Conservation (phyloP, 2,113 vertebrate species). For the Circaetus cinerascens region DNA sequence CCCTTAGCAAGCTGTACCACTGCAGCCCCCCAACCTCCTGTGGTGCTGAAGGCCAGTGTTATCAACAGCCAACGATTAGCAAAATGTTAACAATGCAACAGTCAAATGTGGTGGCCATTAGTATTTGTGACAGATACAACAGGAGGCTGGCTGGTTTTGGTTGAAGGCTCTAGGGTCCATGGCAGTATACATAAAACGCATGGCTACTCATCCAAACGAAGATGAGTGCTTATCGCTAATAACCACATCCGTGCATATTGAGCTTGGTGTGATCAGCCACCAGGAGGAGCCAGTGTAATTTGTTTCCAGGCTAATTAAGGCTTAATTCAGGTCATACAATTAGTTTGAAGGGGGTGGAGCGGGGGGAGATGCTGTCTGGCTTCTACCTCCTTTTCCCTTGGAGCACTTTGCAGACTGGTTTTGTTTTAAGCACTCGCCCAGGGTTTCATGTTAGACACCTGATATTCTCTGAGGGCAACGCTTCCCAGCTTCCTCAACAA, state of each 20-base stretch:
- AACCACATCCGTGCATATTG: fast-evolving
- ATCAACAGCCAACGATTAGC: fast-evolving
- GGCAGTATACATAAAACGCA: fast-evolving
- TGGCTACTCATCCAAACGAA: fast-evolving
- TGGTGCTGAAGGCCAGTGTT: fast-evolving
- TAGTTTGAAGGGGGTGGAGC: background rate
- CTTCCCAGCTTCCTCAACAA: background rate
- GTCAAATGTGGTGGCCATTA: fast-evolving
- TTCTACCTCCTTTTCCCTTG: background rate
- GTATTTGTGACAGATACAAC: background rate
- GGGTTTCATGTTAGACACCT: background rate
- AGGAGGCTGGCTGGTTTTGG: background rate
- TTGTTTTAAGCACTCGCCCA: background rate
- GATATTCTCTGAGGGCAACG: background rate
- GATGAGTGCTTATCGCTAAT: fast-evolving
- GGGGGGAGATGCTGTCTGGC: background rate
- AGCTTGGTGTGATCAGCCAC: background rate
- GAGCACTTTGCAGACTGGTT: background rate
- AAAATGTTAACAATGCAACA: fast-evolving
- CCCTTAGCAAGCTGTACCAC: fast-evolving
- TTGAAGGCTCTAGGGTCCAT: background rate
- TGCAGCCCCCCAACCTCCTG: background rate
- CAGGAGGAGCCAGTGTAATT: slow-evolving; percentile 38
- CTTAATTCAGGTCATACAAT: background rate
- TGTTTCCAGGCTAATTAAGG: background rate